Conservation (phyloP, 2,888 invertebrate species). For the Zhuqinia jingwanae region DNA sequence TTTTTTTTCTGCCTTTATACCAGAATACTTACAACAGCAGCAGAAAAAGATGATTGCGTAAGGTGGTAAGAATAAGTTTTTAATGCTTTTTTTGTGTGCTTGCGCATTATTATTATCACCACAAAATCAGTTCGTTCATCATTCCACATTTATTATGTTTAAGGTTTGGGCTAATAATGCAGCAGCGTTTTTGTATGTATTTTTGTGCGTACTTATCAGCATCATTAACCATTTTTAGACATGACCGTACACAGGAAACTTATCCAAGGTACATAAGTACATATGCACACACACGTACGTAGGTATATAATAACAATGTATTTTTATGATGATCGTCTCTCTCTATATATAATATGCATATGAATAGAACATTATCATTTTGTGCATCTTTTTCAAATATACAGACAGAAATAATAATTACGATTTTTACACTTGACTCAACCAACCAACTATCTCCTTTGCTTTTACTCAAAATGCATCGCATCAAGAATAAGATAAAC, state of each 20-base stretch:
- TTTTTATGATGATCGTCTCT: too few relatives aligned
- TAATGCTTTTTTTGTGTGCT: not conserved
- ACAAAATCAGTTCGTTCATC: not conserved
- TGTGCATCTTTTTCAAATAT: slow-evolving; percentile 1
- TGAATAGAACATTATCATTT: slow-evolving; percentile 21
- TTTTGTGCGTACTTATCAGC: slow-evolving; percentile 25
- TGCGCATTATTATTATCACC: too few relatives aligned
- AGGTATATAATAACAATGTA: too few relatives aligned
- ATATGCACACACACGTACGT: not conserved
- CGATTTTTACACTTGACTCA: slow-evolving; percentile 21
- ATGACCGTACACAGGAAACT: slow-evolving; percentile 29
- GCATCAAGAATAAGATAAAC: slow-evolving; percentile 49
- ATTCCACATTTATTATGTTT: not conserved
- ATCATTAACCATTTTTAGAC: slow-evolving; percentile 41
- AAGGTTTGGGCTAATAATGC: not conserved
- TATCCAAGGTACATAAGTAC: too few relatives aligned
- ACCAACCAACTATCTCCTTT: too few relatives aligned
- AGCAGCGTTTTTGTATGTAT: too few relatives aligned
- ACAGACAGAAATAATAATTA: slow-evolving; percentile 32
- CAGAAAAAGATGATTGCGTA: slow-evolving; percentile 1
- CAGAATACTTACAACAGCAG: not conserved
- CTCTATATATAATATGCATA: too few relatives aligned
- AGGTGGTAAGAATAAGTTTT: slow-evolving; percentile 10
- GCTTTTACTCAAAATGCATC: not conserved
- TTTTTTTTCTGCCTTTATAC: too few relatives aligned